A percentile compares a stretch with the other conserved stretches of the same genome.
phyloP scores from a whole-genome alignment of 1,140 invertebrate species.

The Chironomus striatipennis region DNA sequence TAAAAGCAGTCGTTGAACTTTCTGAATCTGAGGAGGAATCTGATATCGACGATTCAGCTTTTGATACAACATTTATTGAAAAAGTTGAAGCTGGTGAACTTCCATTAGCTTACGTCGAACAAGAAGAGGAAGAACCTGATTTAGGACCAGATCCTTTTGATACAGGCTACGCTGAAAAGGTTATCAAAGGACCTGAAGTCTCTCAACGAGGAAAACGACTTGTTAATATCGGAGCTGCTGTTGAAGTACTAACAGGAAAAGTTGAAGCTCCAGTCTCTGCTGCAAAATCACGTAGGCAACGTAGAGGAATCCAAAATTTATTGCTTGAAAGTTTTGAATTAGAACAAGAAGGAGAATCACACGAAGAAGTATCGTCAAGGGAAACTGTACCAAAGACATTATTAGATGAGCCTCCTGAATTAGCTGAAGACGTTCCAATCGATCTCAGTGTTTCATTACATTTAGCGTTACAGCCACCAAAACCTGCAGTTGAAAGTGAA shows the following conservation, averaged over 20 bases:
- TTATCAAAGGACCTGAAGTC: conserved; percentile 64
- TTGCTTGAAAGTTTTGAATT: conserved; percentile 59
- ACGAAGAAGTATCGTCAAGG: conserved; percentile 29
- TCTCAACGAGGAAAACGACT: conserved; percentile 69
- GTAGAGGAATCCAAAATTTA: conserved; percentile 54
- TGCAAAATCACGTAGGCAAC: conserved; percentile 45
- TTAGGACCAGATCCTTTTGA: conserved; percentile 76
- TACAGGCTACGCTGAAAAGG: conserved; percentile 74
- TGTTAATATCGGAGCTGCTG: conserved; percentile 71
- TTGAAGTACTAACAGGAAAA: conserved; percentile 73
- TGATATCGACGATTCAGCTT: conserved; percentile 72
- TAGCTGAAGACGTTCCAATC: conserved; percentile 54
- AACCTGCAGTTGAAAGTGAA: conserved; percentile 36
- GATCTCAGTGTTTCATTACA: conserved; percentile 54
- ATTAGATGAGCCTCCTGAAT: conserved; percentile 62
- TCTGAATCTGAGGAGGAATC: conserved; percentile 59
- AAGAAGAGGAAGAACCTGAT: conserved; percentile 56
- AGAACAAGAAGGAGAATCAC: conserved; percentile 35
- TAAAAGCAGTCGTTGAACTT: conserved; percentile 49
- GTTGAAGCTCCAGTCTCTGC: conserved; percentile 56
- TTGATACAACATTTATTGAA: conserved; percentile 80
- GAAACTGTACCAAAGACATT: conserved; percentile 48
- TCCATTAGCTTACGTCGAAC: conserved; percentile 78
- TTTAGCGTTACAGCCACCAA: conserved; percentile 44
- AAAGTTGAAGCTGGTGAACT: conserved; percentile 74